Conservation (phyloP, 2,888 invertebrate genomes). For the Adineta ricciae region DNA sequence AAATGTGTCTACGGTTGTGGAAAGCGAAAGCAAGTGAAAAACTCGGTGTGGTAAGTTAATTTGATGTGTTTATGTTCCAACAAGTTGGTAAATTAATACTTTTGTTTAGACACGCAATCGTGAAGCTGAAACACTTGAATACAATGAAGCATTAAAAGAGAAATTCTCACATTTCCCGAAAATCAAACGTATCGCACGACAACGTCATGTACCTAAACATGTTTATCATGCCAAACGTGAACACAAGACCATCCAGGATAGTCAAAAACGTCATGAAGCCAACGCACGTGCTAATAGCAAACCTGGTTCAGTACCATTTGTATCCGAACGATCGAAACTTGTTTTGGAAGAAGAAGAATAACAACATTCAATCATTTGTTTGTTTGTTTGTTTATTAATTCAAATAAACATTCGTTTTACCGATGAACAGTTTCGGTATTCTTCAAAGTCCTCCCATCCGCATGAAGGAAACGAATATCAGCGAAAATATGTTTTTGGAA, state of each 20-base stretch:
- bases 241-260: constrained; percentile 62
- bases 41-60: constrained; percentile 68
- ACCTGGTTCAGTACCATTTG: constrained; percentile 68
- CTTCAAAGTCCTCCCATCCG: too few relatives aligned
- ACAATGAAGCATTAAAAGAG: constrained; percentile 74
- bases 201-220: constrained; percentile 85
- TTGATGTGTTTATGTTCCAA: background rate
- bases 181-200: constrained; percentile 76
- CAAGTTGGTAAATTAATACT: background rate
- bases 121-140: constrained; percentile 73
- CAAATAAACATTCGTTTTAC: background rate
- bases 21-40: constrained; percentile 92
- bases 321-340: constrained; percentile 66
- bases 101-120: constrained; percentile 49
- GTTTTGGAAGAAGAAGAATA: constrained; percentile 54
- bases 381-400: background rate
- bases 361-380: background rate
- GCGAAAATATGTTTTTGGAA: too few relatives aligned
- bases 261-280: constrained; percentile 65
- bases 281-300: constrained; percentile 77
- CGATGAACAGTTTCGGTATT: background rate
- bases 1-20: constrained; percentile 98
- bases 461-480: too few relatives aligned
- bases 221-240: constrained; percentile 73
- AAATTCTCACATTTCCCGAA: constrained; percentile 87